Base-by-base conservation (phyloP, 2,797 vertebrate genomes). In the Sparidentex hasta region DNA sequence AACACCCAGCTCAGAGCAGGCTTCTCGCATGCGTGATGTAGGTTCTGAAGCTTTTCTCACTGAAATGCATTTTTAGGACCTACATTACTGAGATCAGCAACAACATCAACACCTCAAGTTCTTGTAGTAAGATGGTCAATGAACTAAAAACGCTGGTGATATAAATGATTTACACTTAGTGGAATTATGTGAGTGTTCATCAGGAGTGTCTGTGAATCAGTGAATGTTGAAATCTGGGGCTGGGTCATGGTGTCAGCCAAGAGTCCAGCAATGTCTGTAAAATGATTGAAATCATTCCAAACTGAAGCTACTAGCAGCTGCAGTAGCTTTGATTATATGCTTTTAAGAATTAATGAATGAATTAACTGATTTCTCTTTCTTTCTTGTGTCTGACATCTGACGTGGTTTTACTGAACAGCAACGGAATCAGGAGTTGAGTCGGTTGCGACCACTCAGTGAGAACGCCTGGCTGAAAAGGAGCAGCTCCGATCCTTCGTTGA, bases 381-480 rank as follows among this genome's bases (percentile, higher is more conserved):
- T 18, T 50, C 47, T 72, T 65, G 7, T 71, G 23, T 80, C 67
- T 77, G 14, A 64, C 27, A n/a, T 59, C 7, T 70, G 9, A 41
- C 17, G 8, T 52, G 44, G 29, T 82, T 85, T 71, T 21, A 11
- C 21, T 57, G 25, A 65, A 78, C 74, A 96, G 95, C 90, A 94
- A 70, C 92, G 95, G n/a, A 89, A 94, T 51, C 72, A 90, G 46
- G 94, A 96, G 85, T 27, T 96, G 63, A 92, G 68, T 65, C 78
- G 86, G 41, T 33, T 96, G 70, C 84, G 93, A 59, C 92, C 95
- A 2, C 94, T 96, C 55, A 80, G 88, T 64, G 90, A 95, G 56
- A 96, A 96, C n/a, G 87, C 91, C 83, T 96, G 95, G 95, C 72
- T 95, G 55, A 96, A 94, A 47, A 92, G 94, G 64, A 95, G 93